These are phyloP conservation scores for Myrmecophaga tridactyla DNA, from an alignment of 2,113 vertebrate species.

Conservation along the genomic window DNA sequence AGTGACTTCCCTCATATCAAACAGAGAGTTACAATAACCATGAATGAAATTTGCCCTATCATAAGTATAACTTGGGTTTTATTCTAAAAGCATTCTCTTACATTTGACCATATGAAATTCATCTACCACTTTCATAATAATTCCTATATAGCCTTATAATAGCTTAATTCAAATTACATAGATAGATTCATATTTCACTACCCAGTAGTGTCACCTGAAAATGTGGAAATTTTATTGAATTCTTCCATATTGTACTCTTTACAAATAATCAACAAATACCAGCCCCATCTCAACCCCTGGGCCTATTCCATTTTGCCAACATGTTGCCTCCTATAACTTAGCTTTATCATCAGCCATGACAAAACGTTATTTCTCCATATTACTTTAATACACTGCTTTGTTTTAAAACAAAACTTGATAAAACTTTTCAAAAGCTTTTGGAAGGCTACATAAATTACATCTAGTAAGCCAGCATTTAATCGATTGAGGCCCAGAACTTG, in stretches of 20 bases:
- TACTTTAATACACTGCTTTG: not conserved
- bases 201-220: not conserved
- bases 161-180: not conserved
- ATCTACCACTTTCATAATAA: not conserved
- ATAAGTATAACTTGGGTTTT: not conserved
- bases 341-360: not conserved
- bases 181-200: not conserved
- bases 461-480: not conserved
- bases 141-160: not conserved
- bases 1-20: not conserved
- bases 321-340: not conserved
- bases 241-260: not conserved
- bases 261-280: not conserved
- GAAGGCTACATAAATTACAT: not conserved
- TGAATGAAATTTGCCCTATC: not conserved
- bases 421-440: not conserved
- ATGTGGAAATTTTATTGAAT: not conserved
- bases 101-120: conserved; percentile 1
- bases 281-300: not conserved
- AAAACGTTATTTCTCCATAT: not conserved
- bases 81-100: conserved; percentile 1
- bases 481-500: not conserved
- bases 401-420: not conserved
- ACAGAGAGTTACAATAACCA: not conserved
- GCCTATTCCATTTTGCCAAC: not conserved